Percentiles rank a stretch among this genome's conserved stretches.
Evolutionary conservation across 2,888 invertebrate genomes (phyloP).

Genomic region (Lottia gigantea): DNA sequence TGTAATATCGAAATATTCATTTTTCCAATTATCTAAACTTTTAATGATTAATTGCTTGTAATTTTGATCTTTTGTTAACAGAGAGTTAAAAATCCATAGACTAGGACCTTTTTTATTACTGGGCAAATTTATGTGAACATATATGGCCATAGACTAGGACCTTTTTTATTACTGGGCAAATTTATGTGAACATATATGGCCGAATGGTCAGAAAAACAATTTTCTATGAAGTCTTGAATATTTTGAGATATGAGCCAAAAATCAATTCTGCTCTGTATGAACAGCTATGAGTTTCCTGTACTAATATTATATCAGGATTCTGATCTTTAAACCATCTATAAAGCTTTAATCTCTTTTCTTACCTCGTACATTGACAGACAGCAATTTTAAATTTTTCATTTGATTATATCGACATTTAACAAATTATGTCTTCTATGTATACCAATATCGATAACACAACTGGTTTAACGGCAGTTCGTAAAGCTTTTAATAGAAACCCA

Average conservation of each 20-base stretch:
- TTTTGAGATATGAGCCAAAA: not conserved
- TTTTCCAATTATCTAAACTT: no score
- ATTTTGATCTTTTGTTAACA: conserved; percentile 4
- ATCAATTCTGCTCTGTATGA: not conserved
- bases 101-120: not conserved
- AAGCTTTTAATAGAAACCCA: no score
- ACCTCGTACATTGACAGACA: no score
- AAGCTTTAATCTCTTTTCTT: no score
- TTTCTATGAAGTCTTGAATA: not conserved
- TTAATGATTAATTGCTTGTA: not conserved
- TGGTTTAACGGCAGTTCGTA: no score
- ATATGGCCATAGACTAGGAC: not conserved
- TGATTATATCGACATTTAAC: no score
- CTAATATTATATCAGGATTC: no score
- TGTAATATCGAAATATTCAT: no score
- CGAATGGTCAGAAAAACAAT: not conserved
- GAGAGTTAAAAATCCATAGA: conserved; percentile 1
- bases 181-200: not conserved
- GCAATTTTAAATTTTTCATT: no score
- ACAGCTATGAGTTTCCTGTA: not conserved
- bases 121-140: not conserved
- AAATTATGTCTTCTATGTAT: no score
- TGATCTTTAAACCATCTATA: no score
- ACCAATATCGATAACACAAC: no score
- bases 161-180: not conserved